phyloP scores from a whole-genome alignment of 2,888 invertebrate genomes.

The Ormyrus thymus region DNA sequence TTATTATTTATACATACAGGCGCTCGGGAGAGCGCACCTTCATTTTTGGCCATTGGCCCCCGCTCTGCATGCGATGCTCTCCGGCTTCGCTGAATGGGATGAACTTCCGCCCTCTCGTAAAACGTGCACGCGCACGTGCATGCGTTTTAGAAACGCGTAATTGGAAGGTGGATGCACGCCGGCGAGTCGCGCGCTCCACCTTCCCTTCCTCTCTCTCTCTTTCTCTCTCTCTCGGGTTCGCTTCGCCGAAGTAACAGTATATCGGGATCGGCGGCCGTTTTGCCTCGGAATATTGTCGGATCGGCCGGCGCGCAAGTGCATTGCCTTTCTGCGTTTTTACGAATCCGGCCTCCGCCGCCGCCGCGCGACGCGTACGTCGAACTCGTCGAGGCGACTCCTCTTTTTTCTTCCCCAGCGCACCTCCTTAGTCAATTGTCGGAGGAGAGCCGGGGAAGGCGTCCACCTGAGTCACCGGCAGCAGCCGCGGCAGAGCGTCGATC shows the following conservation, averaged over 20 bases:
- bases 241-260: constrained; percentile 2
- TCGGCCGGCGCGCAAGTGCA: constrained; percentile 22
- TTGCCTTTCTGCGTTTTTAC: constrained; percentile 59
- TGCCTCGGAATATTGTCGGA: constrained; percentile 45
- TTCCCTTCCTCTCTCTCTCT: constrained; percentile 39
- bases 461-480: constrained; percentile 27
- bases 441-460: constrained; percentile 38
- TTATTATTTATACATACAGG: constrained; percentile 40
- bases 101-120: constrained; percentile 35
- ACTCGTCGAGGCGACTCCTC: constrained; percentile 43
- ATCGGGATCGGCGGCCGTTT: constrained; percentile 1
- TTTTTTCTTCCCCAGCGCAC: constrained; percentile 32
- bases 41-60: constrained; percentile 41
- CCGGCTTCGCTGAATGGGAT: constrained; percentile 42
- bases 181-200: constrained; percentile 50
- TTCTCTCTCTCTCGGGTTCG: constrained; percentile 5
- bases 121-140: constrained; percentile 5
- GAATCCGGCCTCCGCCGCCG: constrained; percentile 37
- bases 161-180: constrained; percentile 56
- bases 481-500: constrained; percentile 24
- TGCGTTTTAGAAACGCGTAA: constrained; percentile 61
- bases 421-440: constrained; percentile 18
- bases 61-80: not conserved
- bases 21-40: not conserved
- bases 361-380: constrained; percentile 34